Conservation (phyloP, 2,113 vertebrate species). For the Cinclus cinclus region DNA sequence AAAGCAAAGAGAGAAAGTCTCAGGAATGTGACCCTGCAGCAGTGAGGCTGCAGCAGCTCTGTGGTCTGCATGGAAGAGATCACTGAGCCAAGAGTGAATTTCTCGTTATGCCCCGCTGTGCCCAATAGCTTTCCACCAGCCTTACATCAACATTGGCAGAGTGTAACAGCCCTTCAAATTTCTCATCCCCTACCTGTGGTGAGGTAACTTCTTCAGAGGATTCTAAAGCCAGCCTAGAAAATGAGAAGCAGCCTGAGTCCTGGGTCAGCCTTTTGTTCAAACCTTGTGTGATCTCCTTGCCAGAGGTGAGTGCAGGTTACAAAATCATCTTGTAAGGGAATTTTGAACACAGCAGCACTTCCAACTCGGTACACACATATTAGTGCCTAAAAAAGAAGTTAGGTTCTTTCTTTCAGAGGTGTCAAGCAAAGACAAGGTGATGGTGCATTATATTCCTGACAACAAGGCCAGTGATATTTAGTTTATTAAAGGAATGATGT, state of each 20-base stretch:
- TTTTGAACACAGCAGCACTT: background rate
- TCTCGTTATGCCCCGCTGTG: conserved; percentile 23
- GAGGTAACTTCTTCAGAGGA: background rate
- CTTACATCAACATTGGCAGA: background rate
- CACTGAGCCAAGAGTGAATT: background rate
- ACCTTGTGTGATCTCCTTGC: background rate
- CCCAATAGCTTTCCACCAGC: background rate
- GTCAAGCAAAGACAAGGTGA: background rate
- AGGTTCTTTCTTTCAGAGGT: background rate
- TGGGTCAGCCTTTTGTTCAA: conserved; percentile 1
- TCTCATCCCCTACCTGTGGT: conserved; percentile 24
- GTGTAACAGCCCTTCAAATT: conserved; percentile 41
- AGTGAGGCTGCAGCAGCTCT: background rate
- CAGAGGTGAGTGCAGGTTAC: background rate
- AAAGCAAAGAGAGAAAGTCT: background rate
- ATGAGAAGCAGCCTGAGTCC: background rate
- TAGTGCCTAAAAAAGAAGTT: background rate
- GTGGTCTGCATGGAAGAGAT: background rate
- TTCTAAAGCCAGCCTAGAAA: conserved; percentile 19
- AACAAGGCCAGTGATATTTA: background rate
- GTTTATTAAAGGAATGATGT: background rate
- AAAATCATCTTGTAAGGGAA: background rate
- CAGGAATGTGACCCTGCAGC: background rate
- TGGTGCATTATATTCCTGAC: background rate
- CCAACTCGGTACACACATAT: background rate